Base-by-base conservation (phyloP, 2,888 invertebrate genomes). In the Buathra laborator region DNA sequence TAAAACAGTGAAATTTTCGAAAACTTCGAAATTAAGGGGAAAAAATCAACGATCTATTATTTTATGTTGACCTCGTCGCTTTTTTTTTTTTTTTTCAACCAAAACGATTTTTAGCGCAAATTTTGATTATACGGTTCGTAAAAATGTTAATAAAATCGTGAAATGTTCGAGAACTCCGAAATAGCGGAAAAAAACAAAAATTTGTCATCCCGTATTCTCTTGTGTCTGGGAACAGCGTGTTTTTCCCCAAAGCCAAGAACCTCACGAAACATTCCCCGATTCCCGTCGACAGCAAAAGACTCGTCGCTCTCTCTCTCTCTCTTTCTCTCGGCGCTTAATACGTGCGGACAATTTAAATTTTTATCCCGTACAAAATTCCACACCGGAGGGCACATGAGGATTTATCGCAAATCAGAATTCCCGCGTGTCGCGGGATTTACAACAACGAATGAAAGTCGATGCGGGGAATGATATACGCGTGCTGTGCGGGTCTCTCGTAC, bases 261-360 rank as follows among this genome's bases (percentile, higher is more conserved):
- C 76, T 76, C 76, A 32, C 51, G 43, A 29, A 51, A 9, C 37
- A 16, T 48, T 16, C n/a, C 5, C 51, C 29, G 32, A 32, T 32
- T 66, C 51, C 46, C 44, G 24, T 2, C 24, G 24, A 24, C 62
- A 46, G 14, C 16, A 12, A 32, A 64, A 64, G 64, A 64, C n/a
- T 32, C 10, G 19, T 56, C 59, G 19, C 12, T 12, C 5, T 44
- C 24, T 24, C 3, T 24, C 24, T 24, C 24, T 9, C 53, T 53
- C 53, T 29, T 14, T 3, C 32, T 24, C 32, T 12, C 29, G 24
- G 14, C 19, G 43, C 37, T 14, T 3, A 9, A 43, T 72, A 71
- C 80, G 83, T 66, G 75, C 19, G 43, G 14, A n/a, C 66, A 84
- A 76, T 76, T 76, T 71, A 32, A 71, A 80, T 72, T 59, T 53